Percentiles rank a stretch among this genome's conserved stretches.
Evolutionary conservation across 2,888 invertebrate species (phyloP).

Genomic region (Argyresthia albistria): DNA sequence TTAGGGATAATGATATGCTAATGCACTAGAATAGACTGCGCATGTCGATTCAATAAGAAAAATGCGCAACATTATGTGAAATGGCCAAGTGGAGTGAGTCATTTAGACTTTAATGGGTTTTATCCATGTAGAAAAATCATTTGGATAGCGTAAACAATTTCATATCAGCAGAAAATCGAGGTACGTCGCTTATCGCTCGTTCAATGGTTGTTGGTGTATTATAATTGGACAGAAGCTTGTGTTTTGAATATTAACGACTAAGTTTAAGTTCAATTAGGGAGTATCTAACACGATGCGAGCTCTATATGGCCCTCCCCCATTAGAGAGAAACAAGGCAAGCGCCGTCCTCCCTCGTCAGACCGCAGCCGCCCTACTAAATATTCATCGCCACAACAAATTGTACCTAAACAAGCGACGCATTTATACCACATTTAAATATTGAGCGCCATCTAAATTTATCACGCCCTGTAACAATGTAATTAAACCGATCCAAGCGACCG

Average conservation of each 20-base stretch:
- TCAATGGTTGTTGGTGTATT: conserved; percentile 11
- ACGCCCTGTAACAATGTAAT: conserved; percentile 39
- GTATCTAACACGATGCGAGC: conserved; percentile 48
- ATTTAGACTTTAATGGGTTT: conserved; percentile 1
- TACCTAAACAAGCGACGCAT: conserved; percentile 35
- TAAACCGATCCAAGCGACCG: conserved; percentile 39
- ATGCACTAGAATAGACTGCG: conserved; percentile 31
- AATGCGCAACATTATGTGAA: conserved; percentile 1
- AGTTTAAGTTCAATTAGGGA: conserved; percentile 53
- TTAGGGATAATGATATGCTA: conserved; percentile 47
- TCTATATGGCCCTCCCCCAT: conserved; percentile 53
- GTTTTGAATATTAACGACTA: conserved; percentile 51
- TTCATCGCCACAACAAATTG: conserved; percentile 49
- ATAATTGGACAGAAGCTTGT: conserved; percentile 45
- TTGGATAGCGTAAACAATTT: neutral
- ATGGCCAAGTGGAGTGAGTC: neutral
- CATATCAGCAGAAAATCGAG: too few relatives aligned
- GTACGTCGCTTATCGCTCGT: too few relatives aligned
- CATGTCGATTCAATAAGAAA: conserved; percentile 24
- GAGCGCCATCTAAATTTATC: conserved; percentile 41
- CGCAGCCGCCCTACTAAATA: conserved; percentile 40
- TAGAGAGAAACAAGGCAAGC: conserved; percentile 39
- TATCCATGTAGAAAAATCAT: neutral
- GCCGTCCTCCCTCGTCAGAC: conserved; percentile 9
- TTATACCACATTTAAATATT: conserved; percentile 40